Conservation (phyloP, 30 jellyfish, hydroid and myxozoan species). For the Turritopsis rubra region DNA sequence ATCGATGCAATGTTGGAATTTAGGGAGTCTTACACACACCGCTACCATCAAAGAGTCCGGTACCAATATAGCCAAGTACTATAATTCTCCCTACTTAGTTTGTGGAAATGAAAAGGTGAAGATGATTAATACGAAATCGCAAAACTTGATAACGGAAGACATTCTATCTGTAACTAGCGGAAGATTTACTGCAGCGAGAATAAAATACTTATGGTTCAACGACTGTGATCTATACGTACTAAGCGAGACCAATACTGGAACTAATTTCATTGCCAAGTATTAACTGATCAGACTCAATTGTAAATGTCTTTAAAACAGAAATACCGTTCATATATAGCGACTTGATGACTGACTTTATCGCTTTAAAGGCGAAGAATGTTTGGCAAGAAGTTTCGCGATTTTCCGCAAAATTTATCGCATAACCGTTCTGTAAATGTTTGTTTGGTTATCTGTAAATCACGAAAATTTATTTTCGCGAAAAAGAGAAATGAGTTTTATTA, state of each 20-base stretch:
- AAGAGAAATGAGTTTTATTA: too few relatives aligned
- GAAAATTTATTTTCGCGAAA: too few relatives aligned
- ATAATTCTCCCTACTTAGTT: constrained; percentile 18
- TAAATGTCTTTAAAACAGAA: too few relatives aligned
- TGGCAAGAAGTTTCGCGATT: too few relatives aligned
- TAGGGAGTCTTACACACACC: constrained; percentile 6
- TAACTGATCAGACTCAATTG: neutral
- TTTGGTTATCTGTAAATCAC: too few relatives aligned
- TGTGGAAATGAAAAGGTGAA: constrained; percentile 19
- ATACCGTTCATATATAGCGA: neutral
- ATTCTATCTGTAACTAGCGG: neutral
- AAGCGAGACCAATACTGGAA: neutral
- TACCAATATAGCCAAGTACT: constrained; percentile 12
- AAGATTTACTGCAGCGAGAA: neutral
- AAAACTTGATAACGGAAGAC: constrained; percentile 13
- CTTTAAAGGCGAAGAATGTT: too few relatives aligned
- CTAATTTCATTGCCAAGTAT: constrained; percentile 7
- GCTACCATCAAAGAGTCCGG: constrained; percentile 5
- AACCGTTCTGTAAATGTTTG: too few relatives aligned
- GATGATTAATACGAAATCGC: constrained; percentile 11
- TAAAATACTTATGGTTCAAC: constrained; percentile 18
- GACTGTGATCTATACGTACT: constrained; percentile 7
- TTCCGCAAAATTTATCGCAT: too few relatives aligned
- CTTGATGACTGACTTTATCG: neutral
- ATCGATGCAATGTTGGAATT: constrained; percentile 26